Base-by-base conservation (phyloP, 2,888 invertebrate genomes). In the Periphyllus acericola region DNA sequence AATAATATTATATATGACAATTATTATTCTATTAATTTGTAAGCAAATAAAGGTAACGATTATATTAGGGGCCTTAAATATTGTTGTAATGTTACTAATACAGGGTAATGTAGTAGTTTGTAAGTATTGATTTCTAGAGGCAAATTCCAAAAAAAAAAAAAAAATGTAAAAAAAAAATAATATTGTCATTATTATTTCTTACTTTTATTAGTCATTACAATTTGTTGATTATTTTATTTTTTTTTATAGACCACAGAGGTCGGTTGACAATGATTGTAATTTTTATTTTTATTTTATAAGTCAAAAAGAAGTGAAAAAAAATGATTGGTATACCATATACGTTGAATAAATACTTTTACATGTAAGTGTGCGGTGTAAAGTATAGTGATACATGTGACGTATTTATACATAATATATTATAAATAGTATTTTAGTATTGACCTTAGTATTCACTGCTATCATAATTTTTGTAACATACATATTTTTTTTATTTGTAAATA, bases 401-500 rank as follows among this genome's bases (percentile, higher is more conserved):
- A 82, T 82, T 46, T 46, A 46, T 14, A 46, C 14, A 46, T 14
- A 34, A 25, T 40, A 40, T 71, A 32, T 29, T 75, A 75, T 75
- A 25, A 25, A 74, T 29, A 79, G 60, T 60, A 74, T 83, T 83
- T 83, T 83, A 83, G 36, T 60, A 83, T 83, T 55, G 11, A 83
- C 72, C 46, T 72, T 74, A 74, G 36, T 83, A 60, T 72, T 36
- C 40, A 83, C n/a, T 72, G n/a, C 72, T 83, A 75, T 75, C 11
- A 1, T 83, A 75, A 75, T 40, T 83, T 82, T 83, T 83, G 83
- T 83, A 83, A 83, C 29, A 83, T 83, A 83, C 75, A 66, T 84
- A 84, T 76, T 84, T 84, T 80, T n/a, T 75, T 76, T 76, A 84
- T 84, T 72, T 76, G 66, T 84, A 84, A 75, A 84, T 83, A 83